A percentile compares a stretch with the other conserved stretches of the same genome.
These are phyloP conservation scores for Eupsilia transversa DNA, from an alignment of 2,888 invertebrate genomes.

Conservation along the genomic window DNA sequence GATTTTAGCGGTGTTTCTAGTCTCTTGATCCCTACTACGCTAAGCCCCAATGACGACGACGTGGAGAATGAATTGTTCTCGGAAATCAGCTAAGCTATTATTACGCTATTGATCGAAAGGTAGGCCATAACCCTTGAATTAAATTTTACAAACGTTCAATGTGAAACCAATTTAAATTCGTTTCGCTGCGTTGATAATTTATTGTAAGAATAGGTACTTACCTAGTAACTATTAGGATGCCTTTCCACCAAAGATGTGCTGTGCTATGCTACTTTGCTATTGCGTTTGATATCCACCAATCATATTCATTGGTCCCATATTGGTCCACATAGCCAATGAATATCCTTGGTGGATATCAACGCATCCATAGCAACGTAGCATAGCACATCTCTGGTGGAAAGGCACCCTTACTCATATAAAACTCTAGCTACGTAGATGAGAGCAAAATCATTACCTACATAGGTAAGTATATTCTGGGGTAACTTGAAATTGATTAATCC, in stretches of 20 bases:
- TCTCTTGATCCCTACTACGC: too few species aligned
- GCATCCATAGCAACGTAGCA: too few species aligned
- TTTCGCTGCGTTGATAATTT: conserved; percentile 6
- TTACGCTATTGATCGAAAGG: neutral
- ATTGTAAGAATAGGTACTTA: neutral
- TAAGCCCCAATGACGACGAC: neutral
- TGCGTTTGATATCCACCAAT: too few species aligned
- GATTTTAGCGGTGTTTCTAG: neutral
- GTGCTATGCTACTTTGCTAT: too few species aligned
- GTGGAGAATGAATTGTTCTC: neutral
- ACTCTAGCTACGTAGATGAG: neutral
- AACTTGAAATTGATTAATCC: neutral
- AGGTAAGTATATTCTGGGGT: neutral
- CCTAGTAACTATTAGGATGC: neutral
- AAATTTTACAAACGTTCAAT: conserved; percentile 15
- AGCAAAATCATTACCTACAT: neutral
- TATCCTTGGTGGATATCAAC: too few species aligned
- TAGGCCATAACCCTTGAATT: neutral
- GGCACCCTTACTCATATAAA: neutral
- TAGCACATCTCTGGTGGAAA: too few species aligned
- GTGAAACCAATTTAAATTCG: conserved; percentile 30
- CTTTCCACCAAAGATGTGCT: too few species aligned
- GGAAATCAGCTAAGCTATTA: neutral
- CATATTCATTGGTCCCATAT: too few species aligned
- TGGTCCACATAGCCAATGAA: too few species aligned